These are phyloP conservation scores for Tolypeutes matacus DNA, from an alignment of 2,797 vertebrate genomes.

Conservation along the genomic window DNA sequence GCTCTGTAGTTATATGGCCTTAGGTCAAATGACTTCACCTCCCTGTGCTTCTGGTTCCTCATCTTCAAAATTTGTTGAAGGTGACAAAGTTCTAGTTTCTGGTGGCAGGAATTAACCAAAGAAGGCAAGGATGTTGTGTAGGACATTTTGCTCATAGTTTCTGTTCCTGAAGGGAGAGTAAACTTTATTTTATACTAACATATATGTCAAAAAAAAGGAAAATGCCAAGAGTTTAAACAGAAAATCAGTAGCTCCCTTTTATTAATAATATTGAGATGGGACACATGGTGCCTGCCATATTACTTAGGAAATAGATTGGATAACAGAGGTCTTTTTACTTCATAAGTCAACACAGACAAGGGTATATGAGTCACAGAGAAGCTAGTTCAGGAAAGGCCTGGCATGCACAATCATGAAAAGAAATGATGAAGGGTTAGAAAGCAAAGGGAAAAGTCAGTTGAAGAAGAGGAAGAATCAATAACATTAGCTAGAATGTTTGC, in stretches of 20 bases:
- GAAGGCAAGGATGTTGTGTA: neutral
- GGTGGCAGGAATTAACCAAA: conserved; percentile 48
- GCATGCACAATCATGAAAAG: conserved; percentile 41
- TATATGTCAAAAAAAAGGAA: conserved; percentile 51
- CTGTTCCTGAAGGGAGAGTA: conserved; percentile 18
- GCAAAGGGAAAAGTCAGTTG: conserved; percentile 64
- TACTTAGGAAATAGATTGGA: conserved; percentile 66
- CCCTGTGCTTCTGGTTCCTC: neutral
- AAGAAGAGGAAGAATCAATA: conserved; percentile 71
- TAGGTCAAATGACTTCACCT: neutral
- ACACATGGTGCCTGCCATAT: neutral
- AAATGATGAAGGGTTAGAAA: conserved; percentile 53
- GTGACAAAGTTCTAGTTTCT: conserved; percentile 16
- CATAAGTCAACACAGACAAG: conserved; percentile 60
- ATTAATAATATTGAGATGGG: conserved; percentile 63
- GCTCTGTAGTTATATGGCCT: neutral
- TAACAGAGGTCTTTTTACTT: conserved; percentile 68
- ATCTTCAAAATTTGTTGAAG: neutral
- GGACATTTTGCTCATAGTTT: conserved; percentile 51
- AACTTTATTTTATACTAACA: conserved; percentile 49
- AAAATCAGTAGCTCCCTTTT: conserved; percentile 62
- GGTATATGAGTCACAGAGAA: conserved; percentile 50
- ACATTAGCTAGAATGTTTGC: conserved; percentile 57
- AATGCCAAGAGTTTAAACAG: conserved; percentile 63
- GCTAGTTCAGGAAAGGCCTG: conserved; percentile 56